Percentiles rank a stretch among this genome's conserved stretches.
Conservation (phyloP, 2,797 vertebrate genomes). For the Melopsittacus undulatus region DNA sequence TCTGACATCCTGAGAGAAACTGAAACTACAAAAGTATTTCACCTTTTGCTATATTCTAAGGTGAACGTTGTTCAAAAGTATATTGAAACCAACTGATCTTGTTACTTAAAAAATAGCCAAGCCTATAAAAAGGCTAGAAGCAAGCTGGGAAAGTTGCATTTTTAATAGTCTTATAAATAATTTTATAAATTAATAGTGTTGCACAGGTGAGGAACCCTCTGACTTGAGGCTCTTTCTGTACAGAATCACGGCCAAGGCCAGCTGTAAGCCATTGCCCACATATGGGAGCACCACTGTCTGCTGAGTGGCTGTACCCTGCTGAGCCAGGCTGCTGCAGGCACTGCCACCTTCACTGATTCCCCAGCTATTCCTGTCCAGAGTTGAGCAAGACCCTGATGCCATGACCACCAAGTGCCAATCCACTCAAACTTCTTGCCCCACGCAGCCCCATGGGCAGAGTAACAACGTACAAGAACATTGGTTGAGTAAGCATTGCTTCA, state of each 20-base stretch:
- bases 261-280: fast-evolving
- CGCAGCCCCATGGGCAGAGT: fast-evolving
- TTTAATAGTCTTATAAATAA: not conserved
- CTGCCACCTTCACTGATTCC: not conserved
- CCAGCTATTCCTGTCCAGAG: not conserved
- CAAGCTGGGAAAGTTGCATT: not conserved
- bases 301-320: not conserved
- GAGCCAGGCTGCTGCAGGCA: fast-evolving
- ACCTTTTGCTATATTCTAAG: not conserved
- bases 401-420: not conserved
- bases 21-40: not conserved
- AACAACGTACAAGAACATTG: no score
- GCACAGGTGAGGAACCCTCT: not conserved
- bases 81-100: not conserved
- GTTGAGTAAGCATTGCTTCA: no score
- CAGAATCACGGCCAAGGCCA: not conserved
- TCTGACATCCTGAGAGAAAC: not conserved
- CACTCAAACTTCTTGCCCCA: no score
- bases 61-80: not conserved
- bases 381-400: no score
- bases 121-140: not conserved
- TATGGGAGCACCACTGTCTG: not conserved
- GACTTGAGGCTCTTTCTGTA: not conserved
- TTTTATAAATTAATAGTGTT: not conserved
- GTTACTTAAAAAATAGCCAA: not conserved